Percentiles rank a stretch among this genome's conserved stretches.
Conservation (phyloP, 2,113 vertebrate species). For the Salminus brasiliensis region DNA sequence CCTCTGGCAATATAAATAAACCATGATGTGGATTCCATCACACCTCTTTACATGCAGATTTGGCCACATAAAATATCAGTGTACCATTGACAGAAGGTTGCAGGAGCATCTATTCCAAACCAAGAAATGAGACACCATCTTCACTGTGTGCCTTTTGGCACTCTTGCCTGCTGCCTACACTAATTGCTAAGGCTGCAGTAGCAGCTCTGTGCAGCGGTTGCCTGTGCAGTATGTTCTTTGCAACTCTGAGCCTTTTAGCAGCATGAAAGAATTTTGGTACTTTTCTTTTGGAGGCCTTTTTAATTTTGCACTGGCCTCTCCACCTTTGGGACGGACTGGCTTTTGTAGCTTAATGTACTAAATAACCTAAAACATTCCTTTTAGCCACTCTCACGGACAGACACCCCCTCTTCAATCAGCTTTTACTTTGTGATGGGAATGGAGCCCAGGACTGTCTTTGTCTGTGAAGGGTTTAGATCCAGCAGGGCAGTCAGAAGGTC, state of each 20-base stretch:
- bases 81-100: no score
- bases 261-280: constrained; percentile 2
- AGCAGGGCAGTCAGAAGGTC: neutral
- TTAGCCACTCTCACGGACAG: neutral
- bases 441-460: neutral
- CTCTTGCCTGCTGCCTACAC: neutral
- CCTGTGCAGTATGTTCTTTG: neutral
- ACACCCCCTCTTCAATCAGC: neutral
- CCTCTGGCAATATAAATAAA: no score
- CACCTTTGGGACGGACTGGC: neutral
- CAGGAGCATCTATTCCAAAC: no score
- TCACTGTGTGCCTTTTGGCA: neutral
- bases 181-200: neutral
- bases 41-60: no score
- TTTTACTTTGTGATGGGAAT: neutral
- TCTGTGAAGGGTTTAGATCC: neutral
- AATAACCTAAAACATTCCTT: neutral
- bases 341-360: neutral
- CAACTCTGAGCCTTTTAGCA: neutral
- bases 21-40: no score
- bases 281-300: neutral
- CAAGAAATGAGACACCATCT: neutral
- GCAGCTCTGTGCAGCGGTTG: neutral
- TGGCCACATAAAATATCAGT: no score
- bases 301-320: neutral